Evolutionary conservation across 2,113 vertebrate genomes (phyloP).

Genomic region (Melanotaenia duboulayi): DNA sequence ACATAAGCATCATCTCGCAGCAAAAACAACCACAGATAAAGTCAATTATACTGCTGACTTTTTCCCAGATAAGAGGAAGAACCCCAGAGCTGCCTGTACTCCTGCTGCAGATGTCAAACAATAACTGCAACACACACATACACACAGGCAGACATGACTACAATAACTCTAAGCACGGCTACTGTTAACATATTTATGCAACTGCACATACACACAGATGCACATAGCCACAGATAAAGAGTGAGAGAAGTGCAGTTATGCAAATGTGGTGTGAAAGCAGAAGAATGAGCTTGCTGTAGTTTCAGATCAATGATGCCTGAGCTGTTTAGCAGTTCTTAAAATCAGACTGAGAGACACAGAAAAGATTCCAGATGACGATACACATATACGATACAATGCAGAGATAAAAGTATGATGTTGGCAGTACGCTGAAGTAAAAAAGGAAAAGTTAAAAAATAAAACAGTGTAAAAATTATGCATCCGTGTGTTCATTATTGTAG

Average conservation of each 20-base stretch:
- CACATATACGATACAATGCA: conserved; percentile 13
- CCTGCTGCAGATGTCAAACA: conserved; percentile 26
- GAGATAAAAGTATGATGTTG: neutral
- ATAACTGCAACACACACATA: conserved; percentile 10
- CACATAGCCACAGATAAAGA: conserved; percentile 10
- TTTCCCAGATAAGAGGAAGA: conserved; percentile 12
- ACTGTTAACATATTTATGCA: neutral
- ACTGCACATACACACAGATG: neutral
- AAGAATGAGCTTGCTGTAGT: conserved; percentile 51
- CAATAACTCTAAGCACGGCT: conserved; percentile 1
- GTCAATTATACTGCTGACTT: conserved; percentile 14
- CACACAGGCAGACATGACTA: conserved; percentile 7
- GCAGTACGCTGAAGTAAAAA: neutral
- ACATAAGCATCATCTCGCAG: conserved; percentile 8
- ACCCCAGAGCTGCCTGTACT: conserved; percentile 18
- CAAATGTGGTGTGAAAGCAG: conserved; percentile 58
- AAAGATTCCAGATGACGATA: no score
- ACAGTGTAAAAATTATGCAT: conserved; percentile 12
- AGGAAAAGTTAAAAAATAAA: no score
- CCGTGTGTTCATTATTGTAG: conserved; percentile 21
- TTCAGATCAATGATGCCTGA: conserved; percentile 46
- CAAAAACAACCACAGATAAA: conserved; percentile 10
- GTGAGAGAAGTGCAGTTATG: conserved; percentile 38
- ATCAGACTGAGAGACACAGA: conserved; percentile 3
- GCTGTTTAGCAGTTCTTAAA: conserved; percentile 26